A percentile compares a stretch with the other conserved stretches of the same genome.
Conservation (phyloP, 2,797 vertebrate species). For the Tangara arthus region DNA sequence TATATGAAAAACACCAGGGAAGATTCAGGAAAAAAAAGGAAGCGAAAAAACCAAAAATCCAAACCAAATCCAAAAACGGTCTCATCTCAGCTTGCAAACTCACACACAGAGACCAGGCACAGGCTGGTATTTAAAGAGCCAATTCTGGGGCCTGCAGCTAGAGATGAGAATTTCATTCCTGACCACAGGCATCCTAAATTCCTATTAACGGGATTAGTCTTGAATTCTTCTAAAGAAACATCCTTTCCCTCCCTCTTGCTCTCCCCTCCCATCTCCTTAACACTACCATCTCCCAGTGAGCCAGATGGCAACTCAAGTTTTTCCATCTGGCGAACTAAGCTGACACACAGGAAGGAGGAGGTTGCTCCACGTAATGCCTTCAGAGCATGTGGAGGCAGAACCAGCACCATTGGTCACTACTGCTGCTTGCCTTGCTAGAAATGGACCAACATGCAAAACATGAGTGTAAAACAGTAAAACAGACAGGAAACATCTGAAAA, state of each 20-base stretch:
- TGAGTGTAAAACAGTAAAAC: not conserved
- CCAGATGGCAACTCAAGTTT: slow-evolving; percentile 11
- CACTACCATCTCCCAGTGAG: not conserved
- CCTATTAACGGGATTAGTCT: slow-evolving; percentile 18
- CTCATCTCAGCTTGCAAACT: not conserved
- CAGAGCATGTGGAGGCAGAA: not conserved
- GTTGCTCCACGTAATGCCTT: not conserved
- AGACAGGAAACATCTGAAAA: not conserved
- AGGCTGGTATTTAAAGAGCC: not conserved
- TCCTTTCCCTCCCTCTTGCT: slow-evolving; percentile 18
- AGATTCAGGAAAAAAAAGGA: accelerated
- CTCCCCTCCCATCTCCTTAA: not conserved
- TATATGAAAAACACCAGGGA: not conserved
- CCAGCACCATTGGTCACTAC: not conserved
- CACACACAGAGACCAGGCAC: not conserved
- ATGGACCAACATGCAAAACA: not conserved
- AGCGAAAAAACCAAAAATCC: not conserved
- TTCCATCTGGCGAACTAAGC: slow-evolving; percentile 10
- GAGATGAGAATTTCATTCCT: slow-evolving; percentile 22
- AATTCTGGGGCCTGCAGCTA: not conserved
- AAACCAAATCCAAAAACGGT: not conserved
- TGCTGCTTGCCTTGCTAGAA: not conserved
- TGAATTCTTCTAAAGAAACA: slow-evolving; percentile 33
- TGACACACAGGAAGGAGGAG: not conserved
- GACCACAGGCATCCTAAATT: slow-evolving; percentile 32